A percentile compares a stretch with the other conserved stretches of the same genome.
Evolutionary conservation across 2,113 vertebrate genomes (phyloP).

Genomic region (Marcusenius ussheri): DNA sequence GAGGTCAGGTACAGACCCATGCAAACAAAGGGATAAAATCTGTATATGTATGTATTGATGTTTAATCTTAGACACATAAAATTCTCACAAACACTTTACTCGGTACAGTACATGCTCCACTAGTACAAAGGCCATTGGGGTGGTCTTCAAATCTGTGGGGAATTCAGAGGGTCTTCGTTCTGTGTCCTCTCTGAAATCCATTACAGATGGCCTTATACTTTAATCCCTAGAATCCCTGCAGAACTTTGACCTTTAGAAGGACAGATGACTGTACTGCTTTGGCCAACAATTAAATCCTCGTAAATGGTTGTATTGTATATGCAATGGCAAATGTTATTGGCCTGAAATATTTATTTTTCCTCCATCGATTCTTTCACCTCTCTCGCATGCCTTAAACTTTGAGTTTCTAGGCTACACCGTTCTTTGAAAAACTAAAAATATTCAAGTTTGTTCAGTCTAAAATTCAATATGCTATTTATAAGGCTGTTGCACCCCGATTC

Average conservation of each 20-base stretch:
- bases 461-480: neutral
- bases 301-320: neutral
- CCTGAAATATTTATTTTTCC: neutral
- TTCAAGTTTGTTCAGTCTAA: neutral
- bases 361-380: neutral
- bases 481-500: neutral
- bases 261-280: neutral
- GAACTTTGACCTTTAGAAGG: neutral
- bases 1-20: neutral
- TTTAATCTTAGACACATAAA: neutral
- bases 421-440: neutral
- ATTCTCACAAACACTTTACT: constrained; percentile 13
- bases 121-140: neutral
- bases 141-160: neutral
- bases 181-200: neutral
- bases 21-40: neutral
- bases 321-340: neutral
- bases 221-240: neutral
- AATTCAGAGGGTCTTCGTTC: neutral
- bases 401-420: neutral
- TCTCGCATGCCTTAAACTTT: neutral
- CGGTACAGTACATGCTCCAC: constrained; percentile 16
- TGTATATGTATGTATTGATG: neutral
- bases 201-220: neutral
- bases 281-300: neutral